These are phyloP conservation scores for Caracal caracal DNA, from an alignment of 2,113 vertebrate genomes.

Conservation along the genomic window DNA sequence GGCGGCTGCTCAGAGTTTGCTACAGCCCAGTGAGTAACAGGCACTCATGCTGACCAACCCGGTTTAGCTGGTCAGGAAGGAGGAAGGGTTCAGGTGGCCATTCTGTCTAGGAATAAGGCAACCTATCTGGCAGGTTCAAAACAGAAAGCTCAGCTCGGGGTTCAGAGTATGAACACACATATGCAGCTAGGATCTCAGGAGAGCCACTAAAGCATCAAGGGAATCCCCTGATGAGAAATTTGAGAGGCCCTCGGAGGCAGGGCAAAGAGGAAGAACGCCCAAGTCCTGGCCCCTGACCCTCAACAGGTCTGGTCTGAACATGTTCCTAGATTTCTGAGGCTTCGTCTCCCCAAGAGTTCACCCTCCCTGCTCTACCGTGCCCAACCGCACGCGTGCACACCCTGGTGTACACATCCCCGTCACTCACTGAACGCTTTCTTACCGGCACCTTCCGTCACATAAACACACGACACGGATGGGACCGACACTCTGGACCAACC, in stretches of 20 bases:
- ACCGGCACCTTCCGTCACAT: not conserved
- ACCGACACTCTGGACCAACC: not conserved
- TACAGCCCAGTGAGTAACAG: fast-evolving
- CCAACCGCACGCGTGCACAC: fast-evolving
- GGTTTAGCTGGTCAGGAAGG: not conserved
- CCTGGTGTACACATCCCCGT: no score
- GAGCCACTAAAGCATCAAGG: not conserved
- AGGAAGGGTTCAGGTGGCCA: not conserved
- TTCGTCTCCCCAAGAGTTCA: not conserved
- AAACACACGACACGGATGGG: fast-evolving
- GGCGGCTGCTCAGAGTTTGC: not conserved
- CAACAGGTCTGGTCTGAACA: not conserved
- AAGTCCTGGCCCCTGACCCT: not conserved
- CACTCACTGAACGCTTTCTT: not conserved
- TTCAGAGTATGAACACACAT: not conserved
- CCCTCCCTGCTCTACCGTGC: not conserved
- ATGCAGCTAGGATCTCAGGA: not conserved
- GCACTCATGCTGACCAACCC: no score
- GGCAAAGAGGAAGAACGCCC: not conserved
- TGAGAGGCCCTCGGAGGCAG: fast-evolving
- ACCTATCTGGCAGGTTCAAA: not conserved
- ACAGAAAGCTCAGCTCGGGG: not conserved
- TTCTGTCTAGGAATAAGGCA: not conserved
- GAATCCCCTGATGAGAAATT: not conserved
- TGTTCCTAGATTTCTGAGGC: not conserved